These are phyloP conservation scores for Mesochorus sp. DNA, from an alignment of 2,888 invertebrate species.

Conservation along the genomic window DNA sequence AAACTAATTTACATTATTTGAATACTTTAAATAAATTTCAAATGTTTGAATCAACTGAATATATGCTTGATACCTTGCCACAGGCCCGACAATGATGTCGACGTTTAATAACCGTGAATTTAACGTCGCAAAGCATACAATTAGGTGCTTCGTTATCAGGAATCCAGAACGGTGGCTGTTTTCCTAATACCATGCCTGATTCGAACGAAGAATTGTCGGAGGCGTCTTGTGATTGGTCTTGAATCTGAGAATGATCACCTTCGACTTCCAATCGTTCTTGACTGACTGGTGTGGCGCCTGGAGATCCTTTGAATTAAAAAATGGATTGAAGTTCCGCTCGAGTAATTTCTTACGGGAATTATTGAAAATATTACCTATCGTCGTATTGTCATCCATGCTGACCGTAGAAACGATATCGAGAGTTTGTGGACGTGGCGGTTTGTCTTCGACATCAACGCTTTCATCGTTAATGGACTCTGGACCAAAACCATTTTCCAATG, in stretches of 20 bases:
- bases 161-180: slow-evolving; percentile 92
- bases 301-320: slow-evolving; percentile 61
- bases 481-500: slow-evolving; percentile 50
- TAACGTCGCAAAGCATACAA: slow-evolving; percentile 92
- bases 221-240: slow-evolving; percentile 75
- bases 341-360: no score
- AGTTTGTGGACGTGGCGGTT: slow-evolving; percentile 77
- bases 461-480: slow-evolving; percentile 63
- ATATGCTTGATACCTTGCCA: slow-evolving; percentile 85
- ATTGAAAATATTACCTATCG: slow-evolving; percentile 66
- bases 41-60: neutral
- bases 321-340: no score
- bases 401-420: slow-evolving; percentile 76
- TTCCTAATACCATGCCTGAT: slow-evolving; percentile 84
- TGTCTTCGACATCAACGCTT: slow-evolving; percentile 70
- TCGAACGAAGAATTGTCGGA: slow-evolving; percentile 78
- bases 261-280: slow-evolving; percentile 70
- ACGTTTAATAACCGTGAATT: slow-evolving; percentile 91
- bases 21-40: neutral
- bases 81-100: slow-evolving; percentile 95
- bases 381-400: slow-evolving; percentile 67
- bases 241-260: slow-evolving; percentile 61
- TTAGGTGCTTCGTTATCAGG: slow-evolving; percentile 91
- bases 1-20: neutral
- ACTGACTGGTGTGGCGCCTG: slow-evolving; percentile 70